phyloP scores from a whole-genome alignment of 2,797 vertebrate genomes.

The Gymnoscopelus braueri region DNA sequence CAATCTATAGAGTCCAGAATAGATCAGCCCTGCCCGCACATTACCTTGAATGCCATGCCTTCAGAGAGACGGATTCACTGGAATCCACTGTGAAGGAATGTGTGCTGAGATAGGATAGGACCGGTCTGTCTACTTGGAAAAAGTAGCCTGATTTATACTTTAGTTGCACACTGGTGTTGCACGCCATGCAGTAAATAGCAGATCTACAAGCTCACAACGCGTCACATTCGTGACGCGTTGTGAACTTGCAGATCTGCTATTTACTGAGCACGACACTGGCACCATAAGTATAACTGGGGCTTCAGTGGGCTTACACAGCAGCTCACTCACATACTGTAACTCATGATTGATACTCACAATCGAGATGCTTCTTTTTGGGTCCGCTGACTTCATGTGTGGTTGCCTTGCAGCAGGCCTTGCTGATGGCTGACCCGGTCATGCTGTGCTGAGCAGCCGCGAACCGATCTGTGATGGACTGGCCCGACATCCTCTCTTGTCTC shows the following conservation, averaged over 20 bases:
- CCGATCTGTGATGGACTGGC: slow-evolving; percentile 92
- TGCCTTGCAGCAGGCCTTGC: slow-evolving; percentile 91
- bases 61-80: background rate
- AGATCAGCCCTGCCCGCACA: too few species aligned
- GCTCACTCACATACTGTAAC: background rate
- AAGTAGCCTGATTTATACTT: too few species aligned
- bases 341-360: slow-evolving; percentile 84
- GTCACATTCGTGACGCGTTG: too few species aligned
- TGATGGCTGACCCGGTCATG: slow-evolving; percentile 91
- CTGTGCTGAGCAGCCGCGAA: slow-evolving; percentile 95
- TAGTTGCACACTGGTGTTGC: too few species aligned
- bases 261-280: too few species aligned
- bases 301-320: too few species aligned
- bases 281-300: too few species aligned
- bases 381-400: slow-evolving; percentile 91
- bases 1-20: too few species aligned
- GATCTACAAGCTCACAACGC: too few species aligned
- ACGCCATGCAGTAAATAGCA: too few species aligned
- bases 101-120: background rate
- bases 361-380: slow-evolving; percentile 92
- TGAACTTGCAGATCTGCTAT: too few species aligned
- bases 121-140: background rate
- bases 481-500: slow-evolving; percentile 82
- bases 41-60: background rate
- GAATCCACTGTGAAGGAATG: background rate